Conservation (phyloP, 2,113 vertebrate genomes). For the Corvus cornix region DNA sequence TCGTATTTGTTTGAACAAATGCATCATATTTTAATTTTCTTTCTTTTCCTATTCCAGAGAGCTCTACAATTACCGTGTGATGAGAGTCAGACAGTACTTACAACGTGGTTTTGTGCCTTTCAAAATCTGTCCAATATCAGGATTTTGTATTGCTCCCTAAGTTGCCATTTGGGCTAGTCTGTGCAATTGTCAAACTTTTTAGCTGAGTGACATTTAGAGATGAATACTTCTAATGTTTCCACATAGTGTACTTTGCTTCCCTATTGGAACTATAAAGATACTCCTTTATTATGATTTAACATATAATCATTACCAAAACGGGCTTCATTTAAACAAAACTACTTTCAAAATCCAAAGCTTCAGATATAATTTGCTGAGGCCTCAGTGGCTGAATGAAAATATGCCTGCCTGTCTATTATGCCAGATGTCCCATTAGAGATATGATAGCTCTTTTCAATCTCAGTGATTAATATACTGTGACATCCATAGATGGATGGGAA, state of each 20-base stretch:
- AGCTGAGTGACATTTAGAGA: slow-evolving; percentile 15
- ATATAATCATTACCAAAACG: slow-evolving; percentile 28
- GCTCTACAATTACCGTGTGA: not conserved
- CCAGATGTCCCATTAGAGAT: slow-evolving; percentile 14
- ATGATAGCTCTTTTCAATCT: slow-evolving; percentile 16
- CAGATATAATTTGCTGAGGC: not conserved
- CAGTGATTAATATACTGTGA: slow-evolving; percentile 27
- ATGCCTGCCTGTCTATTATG: not conserved
- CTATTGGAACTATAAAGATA: not conserved
- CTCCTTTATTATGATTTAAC: slow-evolving; percentile 15
- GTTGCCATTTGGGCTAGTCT: not conserved
- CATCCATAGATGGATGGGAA: not conserved
- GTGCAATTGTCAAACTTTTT: not conserved
- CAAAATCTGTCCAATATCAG: not conserved
- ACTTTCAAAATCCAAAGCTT: slow-evolving; percentile 20
- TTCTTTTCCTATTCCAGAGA: not conserved
- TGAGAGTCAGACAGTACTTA: not conserved
- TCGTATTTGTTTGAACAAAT: not conserved
- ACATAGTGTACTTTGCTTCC: not conserved
- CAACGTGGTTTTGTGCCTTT: not conserved
- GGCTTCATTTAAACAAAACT: slow-evolving; percentile 21
- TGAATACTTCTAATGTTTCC: slow-evolving; percentile 27
- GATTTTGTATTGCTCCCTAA: not conserved
- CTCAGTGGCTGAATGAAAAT: not conserved
- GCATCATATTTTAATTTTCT: not conserved